Conservation (phyloP, 2,113 vertebrate species). For the Chrysemys picta region DNA sequence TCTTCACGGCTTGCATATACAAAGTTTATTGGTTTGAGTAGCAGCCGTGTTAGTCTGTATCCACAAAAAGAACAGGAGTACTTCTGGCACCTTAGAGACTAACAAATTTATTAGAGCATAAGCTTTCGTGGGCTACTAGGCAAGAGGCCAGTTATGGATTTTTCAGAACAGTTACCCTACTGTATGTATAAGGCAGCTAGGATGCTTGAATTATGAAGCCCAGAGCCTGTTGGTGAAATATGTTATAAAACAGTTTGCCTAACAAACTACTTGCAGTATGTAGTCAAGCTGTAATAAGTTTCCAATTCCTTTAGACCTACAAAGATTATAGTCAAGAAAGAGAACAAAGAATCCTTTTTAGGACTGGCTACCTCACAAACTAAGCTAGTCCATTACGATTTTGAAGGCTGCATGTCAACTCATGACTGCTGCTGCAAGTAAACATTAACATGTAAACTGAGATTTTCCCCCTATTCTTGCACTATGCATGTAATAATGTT, state of each 20-base stretch:
- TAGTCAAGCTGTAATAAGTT: neutral
- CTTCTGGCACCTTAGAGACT: too few relatives aligned
- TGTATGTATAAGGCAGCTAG: neutral
- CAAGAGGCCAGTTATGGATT: neutral
- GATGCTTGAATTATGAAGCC: rapidly evolving
- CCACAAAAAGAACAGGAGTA: too few relatives aligned
- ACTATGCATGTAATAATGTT: rapidly evolving
- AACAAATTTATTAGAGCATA: too few relatives aligned
- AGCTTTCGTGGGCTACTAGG: neutral
- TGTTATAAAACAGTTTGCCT: neutral
- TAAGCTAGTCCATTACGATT: neutral
- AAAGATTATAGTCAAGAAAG: neutral
- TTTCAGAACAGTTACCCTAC: neutral
- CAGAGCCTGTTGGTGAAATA: neutral
- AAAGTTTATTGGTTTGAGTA: neutral
- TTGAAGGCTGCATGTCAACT: neutral
- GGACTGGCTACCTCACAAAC: neutral
- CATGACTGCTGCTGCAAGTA: rapidly evolving
- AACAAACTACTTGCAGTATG: rapidly evolving
- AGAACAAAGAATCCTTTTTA: neutral
- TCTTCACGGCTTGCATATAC: neutral
- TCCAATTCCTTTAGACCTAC: neutral
- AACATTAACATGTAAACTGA: neutral
- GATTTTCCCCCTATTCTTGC: neutral
- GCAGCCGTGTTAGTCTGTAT: too few relatives aligned